Evolutionary conservation across 2,888 invertebrate species (phyloP), one percentile per base, ranked within the genome.

Genomic region (Dolichopus griseipennis): DNA sequence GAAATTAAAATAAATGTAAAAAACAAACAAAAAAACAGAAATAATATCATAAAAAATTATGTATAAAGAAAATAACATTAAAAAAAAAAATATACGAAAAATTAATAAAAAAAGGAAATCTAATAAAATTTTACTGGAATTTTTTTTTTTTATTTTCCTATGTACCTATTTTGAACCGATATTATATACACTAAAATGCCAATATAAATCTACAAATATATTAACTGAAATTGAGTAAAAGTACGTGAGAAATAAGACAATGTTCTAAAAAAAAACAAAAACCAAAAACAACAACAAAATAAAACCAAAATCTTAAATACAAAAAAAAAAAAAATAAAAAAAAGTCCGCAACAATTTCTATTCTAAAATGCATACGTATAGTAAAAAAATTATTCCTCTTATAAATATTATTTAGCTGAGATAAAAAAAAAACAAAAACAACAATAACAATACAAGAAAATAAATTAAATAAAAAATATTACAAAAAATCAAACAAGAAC

Each of bases 271-370:
- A 52, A 52, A 52, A 52, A 6, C 2, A 52, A 8, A 37, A 37
- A 37, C 6, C 69, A 70, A 67, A 70, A 7, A 70, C 65, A 70
- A 70, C 70, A 68, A 65, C 70, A 37, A 37, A 37, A 37, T 37
- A 8, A 37, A 37, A 37, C n/a, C n/a, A n/a, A n/a, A n/a, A n/a
- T n/a, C n/a, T n/a, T n/a, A n/a, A n/a, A n/a, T n/a, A n/a, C n/a
- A n/a, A 52, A 69, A 68, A 69, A 64, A 37, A 66, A 64, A 69
- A 68, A 69, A 64, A 37, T 65, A 66, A 63, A 41, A 62, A 61
- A 61, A 33, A 43, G 8, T 20, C 66, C 43, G 66, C 37, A 61
- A 61, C 68, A 67, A 34, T 65, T n/a, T 22, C 21, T 12, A 15
- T 61, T 34, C 18, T 21, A 52, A 64, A 37, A 6, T n/a, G 15